These are phyloP conservation scores for Phenganax subtilis DNA, from an alignment of 92 coral and sea anemone genomes.

Conservation along the genomic window DNA sequence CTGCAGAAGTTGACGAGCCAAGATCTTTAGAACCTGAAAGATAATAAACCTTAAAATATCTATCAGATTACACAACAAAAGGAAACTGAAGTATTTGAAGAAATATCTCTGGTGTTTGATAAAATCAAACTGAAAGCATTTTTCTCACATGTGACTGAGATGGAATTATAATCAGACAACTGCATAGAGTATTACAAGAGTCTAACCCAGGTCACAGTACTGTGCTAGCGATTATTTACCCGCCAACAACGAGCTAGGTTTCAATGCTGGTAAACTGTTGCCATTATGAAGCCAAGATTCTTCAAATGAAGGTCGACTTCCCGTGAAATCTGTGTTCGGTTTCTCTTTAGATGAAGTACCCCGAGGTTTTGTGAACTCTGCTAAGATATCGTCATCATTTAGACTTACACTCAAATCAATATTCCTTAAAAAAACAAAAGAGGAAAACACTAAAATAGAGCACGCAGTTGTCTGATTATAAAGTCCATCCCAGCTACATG, in stretches of 20 bases:
- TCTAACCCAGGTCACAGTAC: constrained; percentile 1
- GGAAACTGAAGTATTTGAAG: no score
- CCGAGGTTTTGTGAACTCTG: constrained; percentile 29
- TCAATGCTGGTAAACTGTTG: constrained; percentile 19
- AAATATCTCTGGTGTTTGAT: no score
- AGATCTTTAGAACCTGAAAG: constrained; percentile 22
- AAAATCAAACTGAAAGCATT: no score
- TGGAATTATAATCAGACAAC: no score
- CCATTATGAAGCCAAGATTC: constrained; percentile 3
- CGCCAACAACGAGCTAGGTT: constrained; percentile 18
- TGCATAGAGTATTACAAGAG: not conserved
- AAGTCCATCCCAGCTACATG: no score
- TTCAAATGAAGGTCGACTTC: constrained; percentile 11
- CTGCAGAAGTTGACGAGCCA: constrained; percentile 59
- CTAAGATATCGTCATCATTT: constrained; percentile 36
- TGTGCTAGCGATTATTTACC: not conserved
- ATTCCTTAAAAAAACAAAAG: not conserved
- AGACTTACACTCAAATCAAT: constrained; percentile 27
- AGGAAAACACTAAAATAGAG: not conserved
- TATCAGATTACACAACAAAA: no score
- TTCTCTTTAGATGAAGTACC: constrained; percentile 19
- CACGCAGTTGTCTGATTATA: not conserved
- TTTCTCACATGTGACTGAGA: no score
- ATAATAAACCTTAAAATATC: not conserved
- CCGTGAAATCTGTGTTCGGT: not conserved